Evolutionary conservation across 2,113 vertebrate species (phyloP).

Genomic region (Vombatus ursinus): DNA sequence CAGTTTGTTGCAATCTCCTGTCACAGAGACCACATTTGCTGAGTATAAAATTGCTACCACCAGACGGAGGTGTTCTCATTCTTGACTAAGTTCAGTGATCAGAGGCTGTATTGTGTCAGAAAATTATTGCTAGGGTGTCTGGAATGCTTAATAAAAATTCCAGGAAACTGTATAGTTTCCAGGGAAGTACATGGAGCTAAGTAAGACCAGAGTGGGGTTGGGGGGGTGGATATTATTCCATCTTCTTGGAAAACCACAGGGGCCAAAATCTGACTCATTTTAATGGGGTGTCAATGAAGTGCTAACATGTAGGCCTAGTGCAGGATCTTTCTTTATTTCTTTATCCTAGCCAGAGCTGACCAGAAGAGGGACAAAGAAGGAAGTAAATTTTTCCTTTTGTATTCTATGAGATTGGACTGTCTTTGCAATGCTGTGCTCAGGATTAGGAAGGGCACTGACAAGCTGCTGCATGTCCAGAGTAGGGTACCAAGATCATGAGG

Average conservation of each 20-base stretch:
- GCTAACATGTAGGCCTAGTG: background rate
- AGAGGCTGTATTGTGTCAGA: background rate
- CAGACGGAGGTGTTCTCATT: background rate
- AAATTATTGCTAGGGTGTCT: constrained; percentile 13
- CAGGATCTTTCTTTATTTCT: background rate
- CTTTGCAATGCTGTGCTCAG: background rate
- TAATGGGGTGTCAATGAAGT: background rate
- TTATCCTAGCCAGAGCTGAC: background rate
- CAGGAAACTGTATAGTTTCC: background rate
- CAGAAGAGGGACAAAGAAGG: background rate
- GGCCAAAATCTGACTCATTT: background rate
- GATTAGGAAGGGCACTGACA: background rate
- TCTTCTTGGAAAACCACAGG: background rate
- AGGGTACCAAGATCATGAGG: background rate
- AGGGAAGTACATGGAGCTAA: background rate
- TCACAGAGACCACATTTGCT: background rate
- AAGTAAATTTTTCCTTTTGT: background rate
- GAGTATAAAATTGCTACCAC: background rate
- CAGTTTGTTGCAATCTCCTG: background rate
- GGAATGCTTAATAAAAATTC: constrained; percentile 23
- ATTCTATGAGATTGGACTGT: background rate
- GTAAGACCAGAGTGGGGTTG: background rate
- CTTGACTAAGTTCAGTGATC: constrained; percentile 19
- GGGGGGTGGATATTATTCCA: background rate
- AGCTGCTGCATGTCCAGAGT: background rate